phyloP scores from a whole-genome alignment of 2,113 vertebrate species.

The Aix galericulata region DNA sequence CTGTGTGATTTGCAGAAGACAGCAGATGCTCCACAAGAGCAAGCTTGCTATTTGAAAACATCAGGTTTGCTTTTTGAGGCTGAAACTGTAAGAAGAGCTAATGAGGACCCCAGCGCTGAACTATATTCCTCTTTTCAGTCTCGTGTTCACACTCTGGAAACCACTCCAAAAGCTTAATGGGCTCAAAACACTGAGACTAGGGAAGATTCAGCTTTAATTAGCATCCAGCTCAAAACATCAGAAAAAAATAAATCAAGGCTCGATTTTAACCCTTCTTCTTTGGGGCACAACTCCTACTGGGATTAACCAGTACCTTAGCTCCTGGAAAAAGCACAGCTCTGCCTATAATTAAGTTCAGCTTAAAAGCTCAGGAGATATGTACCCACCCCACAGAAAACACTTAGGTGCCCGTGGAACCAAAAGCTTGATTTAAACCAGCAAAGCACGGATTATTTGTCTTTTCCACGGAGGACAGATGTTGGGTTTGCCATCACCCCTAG shows the following conservation, averaged over 20 bases:
- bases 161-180: not conserved
- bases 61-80: not conserved
- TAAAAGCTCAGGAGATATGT: not conserved
- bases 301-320: not conserved
- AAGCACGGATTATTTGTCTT: not conserved
- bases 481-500: not conserved
- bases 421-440: not conserved
- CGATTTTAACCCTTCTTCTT: not conserved
- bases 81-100: not conserved
- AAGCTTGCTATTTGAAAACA: not conserved
- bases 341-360: not conserved
- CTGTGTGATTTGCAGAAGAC: not conserved
- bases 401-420: not conserved
- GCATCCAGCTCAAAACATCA: not conserved
- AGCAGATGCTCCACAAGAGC: not conserved
- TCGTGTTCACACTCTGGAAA: not conserved
- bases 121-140: not conserved
- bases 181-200: not conserved
- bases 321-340: not conserved
- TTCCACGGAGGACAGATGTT: not conserved
- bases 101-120: not conserved
- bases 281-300: not conserved
- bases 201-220: conserved; percentile 1
- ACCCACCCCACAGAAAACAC: not conserved
- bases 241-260: not conserved